Evolutionary conservation across 2,888 invertebrate species (phyloP).

Genomic region (Dicyrtomina minuta): DNA sequence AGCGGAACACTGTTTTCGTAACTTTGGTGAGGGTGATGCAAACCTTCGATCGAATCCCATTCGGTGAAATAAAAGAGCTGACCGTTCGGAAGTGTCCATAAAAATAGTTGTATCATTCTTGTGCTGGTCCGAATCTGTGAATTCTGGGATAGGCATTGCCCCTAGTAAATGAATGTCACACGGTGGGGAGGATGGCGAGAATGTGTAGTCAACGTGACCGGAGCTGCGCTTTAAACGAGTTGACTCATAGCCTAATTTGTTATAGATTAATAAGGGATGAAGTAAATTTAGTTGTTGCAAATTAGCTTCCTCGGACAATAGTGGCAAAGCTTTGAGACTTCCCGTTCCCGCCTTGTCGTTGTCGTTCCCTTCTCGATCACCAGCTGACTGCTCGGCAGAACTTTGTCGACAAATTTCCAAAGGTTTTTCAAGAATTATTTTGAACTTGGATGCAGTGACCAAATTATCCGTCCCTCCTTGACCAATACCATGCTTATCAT

Average conservation of each 20-base stretch:
- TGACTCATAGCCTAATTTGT: too few species aligned
- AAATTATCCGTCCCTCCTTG: slow-evolving; percentile 91
- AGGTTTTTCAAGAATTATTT: slow-evolving; percentile 72
- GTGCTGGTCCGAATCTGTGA: neutral
- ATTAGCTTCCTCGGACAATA: too few species aligned
- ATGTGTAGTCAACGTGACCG: too few species aligned
- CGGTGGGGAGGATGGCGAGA: neutral
- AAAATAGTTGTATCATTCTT: too few species aligned
- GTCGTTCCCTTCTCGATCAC: too few species aligned
- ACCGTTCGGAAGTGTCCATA: neutral
- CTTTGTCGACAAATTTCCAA: too few species aligned
- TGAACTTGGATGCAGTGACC: slow-evolving; percentile 80
- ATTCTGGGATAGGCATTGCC: neutral
- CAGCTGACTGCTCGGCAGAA: too few species aligned
- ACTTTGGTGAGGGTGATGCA: neutral
- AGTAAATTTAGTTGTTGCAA: neutral
- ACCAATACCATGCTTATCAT: slow-evolving; percentile 70
- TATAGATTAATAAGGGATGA: neutral
- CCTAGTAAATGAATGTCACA: neutral
- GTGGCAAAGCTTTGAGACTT: too few species aligned
- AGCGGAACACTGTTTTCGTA: too few species aligned
- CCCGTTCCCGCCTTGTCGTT: too few species aligned
- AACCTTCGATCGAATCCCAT: neutral
- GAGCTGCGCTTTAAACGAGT: too few species aligned
- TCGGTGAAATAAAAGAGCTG: neutral